Conservation (phyloP, 2,113 vertebrate species). For the Rattus norvegicus region GRCr8 NC_086019.1:35291001-35291500, state of each 20-base stretch:
- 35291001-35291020: too few relatives aligned
- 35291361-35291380: not conserved
- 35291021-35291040: not conserved
- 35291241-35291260: fast-evolving
- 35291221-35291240: not conserved
- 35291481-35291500: not conserved
- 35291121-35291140: not conserved
- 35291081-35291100: not conserved
- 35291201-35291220: not conserved
- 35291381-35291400: not conserved
- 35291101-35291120: fast-evolving
- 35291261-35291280: too few relatives aligned
- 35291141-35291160: not conserved
- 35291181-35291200: not conserved
- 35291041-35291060: not conserved
- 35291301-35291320: not conserved
- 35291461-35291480: not conserved
- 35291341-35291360: fast-evolving
- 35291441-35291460: not conserved
- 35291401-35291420: not conserved
- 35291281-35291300: not conserved
- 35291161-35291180: fast-evolving
- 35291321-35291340: fast-evolving
- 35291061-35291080: not conserved
- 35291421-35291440: not conserved